Percentiles rank a stretch among this genome's conserved stretches.
These are phyloP conservation scores for Agriopis marginaria DNA, from an alignment of 2,888 invertebrate genomes.

Conservation along the genomic window DNA sequence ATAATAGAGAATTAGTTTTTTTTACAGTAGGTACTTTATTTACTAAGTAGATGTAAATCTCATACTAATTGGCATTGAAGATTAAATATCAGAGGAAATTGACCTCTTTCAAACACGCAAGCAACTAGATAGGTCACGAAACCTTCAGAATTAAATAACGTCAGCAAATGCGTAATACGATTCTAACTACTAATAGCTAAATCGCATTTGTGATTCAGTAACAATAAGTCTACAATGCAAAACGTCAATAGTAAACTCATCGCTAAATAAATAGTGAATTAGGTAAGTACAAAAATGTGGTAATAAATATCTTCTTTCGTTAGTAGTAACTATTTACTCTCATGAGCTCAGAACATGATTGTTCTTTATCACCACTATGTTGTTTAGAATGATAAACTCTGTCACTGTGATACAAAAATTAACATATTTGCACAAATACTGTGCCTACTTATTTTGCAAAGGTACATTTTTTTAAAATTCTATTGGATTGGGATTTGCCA, in stretches of 20 bases:
- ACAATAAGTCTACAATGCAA: not conserved
- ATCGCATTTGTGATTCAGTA: not conserved
- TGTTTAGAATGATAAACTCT: slow-evolving; percentile 3
- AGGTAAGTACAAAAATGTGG: not conserved
- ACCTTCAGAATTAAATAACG: not conserved
- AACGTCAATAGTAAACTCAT: not conserved
- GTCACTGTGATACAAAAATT: not conserved
- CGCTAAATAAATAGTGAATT: not conserved
- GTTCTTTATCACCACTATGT: not conserved
- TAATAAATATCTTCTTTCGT: not conserved
- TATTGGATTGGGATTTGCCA: too few species aligned
- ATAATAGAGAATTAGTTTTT: too few species aligned
- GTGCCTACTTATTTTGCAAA: too few species aligned
- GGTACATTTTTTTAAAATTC: too few species aligned
- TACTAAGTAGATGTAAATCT: not conserved
- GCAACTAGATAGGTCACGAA: not conserved
- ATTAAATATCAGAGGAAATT: not conserved
- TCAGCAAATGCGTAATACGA: not conserved
- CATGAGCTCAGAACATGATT: not conserved
- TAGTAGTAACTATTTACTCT: not conserved
- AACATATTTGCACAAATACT: too few species aligned
- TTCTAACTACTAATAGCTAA: not conserved
- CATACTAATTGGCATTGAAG: not conserved
- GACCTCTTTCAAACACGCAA: not conserved
- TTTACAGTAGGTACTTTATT: too few species aligned